Evolutionary conservation across 2,888 invertebrate genomes (phyloP), one percentile per base, ranked within the genome.

Genomic region (Drosophila ezoana): DNA sequence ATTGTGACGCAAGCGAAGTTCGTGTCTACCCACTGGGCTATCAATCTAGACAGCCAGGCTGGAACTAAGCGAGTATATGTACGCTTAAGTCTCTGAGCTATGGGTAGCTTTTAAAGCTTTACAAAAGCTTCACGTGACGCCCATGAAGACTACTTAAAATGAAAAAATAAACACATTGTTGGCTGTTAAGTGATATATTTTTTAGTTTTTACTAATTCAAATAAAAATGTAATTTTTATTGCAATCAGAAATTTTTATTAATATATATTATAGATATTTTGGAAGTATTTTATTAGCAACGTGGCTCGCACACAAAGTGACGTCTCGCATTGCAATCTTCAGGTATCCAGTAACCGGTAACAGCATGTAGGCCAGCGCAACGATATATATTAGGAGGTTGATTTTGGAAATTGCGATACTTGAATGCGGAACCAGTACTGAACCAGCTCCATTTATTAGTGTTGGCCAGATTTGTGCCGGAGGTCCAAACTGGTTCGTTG

Each of bases 221-320:
- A 8, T 28, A 8, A 28, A 28, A 8, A 28, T 28, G 8, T 28
- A 28, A 2, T 11, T 23, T 32, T 35, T 37, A 45, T 38, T 48
- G 52, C 43, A 60, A 60, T 60, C 60, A 60, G 60, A 60, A 60
- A 60, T 18, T 28, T 35, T 35, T 43, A 35, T 40, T 63, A 20
- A 6, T 8, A 11, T 23, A 44, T n/a, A 38, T 38, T 38, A 38
- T 10, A 40, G 10, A 40, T 16, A 38, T 4, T 8, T 38, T 8
- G 11, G 10, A n/a, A 13, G 10, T 16, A 40, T 16, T n/a, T 28
- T 9, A 10, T n/a, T n/a, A 0, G 41, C 70, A 71, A 11, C 45
- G 32, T 32, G 51, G 58, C 47, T 72, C 18, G 37, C 72, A 72
- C 3, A 67, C n/a, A 28, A 67, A 61, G 18, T 20, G 72, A 6